A percentile compares a stretch with the other conserved stretches of the same genome.
phyloP scores from a whole-genome alignment of 2,797 vertebrate species.

The Anableps anableps region DNA sequence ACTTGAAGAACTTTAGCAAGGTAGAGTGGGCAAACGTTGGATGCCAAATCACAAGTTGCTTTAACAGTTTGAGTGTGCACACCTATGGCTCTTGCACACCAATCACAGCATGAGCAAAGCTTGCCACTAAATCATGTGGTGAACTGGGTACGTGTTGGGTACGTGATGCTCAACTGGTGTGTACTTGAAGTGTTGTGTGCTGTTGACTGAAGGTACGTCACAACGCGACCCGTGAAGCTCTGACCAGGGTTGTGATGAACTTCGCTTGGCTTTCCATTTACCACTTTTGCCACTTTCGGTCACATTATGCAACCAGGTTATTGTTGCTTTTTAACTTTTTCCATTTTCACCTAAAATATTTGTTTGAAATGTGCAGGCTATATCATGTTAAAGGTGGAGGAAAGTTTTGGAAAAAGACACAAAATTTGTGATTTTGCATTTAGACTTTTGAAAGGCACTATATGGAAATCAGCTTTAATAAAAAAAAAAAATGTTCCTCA shows the following conservation, averaged over 20 bases:
- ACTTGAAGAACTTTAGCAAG: not conserved
- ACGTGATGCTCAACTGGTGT: no score
- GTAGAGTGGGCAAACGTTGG: no score
- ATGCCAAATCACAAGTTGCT: not conserved
- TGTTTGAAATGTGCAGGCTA: not conserved
- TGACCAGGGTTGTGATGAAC: no score
- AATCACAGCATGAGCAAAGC: not conserved
- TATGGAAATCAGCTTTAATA: not conserved
- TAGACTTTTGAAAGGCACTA: not conserved
- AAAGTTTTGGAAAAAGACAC: not conserved
- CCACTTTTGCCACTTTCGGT: not conserved
- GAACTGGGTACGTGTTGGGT: no score
- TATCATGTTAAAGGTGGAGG: not conserved
- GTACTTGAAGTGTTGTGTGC: not conserved
- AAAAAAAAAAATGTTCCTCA: not conserved
- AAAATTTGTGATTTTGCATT: not conserved
- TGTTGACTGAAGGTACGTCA: no score
- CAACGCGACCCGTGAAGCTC: no score
- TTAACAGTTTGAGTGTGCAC: no score
- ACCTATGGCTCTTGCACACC: no score
- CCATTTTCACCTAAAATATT: not conserved
- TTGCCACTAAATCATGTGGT: no score
- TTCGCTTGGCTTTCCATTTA: not conserved
- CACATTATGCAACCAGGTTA: not conserved
- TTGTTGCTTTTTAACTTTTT: not conserved